Conservation (phyloP, 2,797 vertebrate genomes). For the Tauraco hartlaubi region DNA sequence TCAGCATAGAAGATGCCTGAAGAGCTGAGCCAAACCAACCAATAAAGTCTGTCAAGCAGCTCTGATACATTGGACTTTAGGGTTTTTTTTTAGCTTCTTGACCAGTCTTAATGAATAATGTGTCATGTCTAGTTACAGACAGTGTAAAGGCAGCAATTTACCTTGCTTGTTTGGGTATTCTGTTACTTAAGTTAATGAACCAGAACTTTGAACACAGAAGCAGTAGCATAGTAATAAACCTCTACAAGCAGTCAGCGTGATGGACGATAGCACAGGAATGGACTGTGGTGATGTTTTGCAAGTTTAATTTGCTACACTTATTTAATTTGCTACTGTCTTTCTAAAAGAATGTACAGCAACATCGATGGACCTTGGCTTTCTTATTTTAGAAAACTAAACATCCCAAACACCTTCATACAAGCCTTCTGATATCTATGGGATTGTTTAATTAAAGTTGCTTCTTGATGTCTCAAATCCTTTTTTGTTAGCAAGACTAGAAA, state of each 20-base stretch:
- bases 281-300: not conserved
- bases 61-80: not conserved
- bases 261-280: not conserved
- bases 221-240: constrained; percentile 27
- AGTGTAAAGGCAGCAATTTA: constrained; percentile 54
- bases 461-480: not conserved
- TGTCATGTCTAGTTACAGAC: constrained; percentile 20
- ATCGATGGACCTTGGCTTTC: not conserved
- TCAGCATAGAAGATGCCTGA: constrained; percentile 29
- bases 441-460: constrained; percentile 18
- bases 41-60: constrained; percentile 50
- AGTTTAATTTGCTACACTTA: constrained; percentile 29
- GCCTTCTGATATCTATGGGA: not conserved
- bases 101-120: constrained; percentile 48
- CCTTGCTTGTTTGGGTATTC: constrained; percentile 30
- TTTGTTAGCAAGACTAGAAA: not conserved
- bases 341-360: not conserved
- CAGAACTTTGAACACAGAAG: constrained; percentile 29
- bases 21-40: constrained; percentile 40
- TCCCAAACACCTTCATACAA: not conserved
- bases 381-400: not conserved
- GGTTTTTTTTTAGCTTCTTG: constrained; percentile 4
- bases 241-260: not conserved
- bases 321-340: not conserved
- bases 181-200: constrained; percentile 53